A percentile compares a stretch with the other conserved stretches of the same genome.
These are phyloP conservation scores for Popillia japonica DNA, from an alignment of 1,140 invertebrate species.

Conservation along the genomic window DNA sequence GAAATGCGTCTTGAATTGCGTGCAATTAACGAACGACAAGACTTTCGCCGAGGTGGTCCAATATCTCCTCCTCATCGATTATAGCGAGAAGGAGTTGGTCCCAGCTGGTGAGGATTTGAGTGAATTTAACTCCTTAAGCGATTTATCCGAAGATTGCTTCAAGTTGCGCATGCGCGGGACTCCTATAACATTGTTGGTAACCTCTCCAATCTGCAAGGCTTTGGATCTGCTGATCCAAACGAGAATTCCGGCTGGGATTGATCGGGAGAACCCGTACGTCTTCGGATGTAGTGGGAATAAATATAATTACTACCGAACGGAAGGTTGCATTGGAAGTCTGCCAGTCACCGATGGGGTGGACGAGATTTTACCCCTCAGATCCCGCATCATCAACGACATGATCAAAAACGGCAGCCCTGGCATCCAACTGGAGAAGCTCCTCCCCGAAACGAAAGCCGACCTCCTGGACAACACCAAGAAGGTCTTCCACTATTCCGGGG, in stretches of 20 bases:
- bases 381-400: not conserved
- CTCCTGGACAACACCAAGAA: not conserved
- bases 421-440: not conserved
- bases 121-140: not conserved
- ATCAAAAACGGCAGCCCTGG: slow-evolving; percentile 16
- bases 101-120: not conserved
- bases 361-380: not conserved
- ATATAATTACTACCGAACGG: not conserved
- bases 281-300: slow-evolving; percentile 7
- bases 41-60: slow-evolving; percentile 6
- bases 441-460: not conserved
- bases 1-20: slow-evolving; percentile 9
- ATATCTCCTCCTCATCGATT: not conserved
- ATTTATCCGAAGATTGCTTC: not conserved
- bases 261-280: not conserved
- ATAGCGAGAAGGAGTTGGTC: not conserved
- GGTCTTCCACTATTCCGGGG: not conserved
- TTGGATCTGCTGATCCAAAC: not conserved
- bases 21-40: not conserved
- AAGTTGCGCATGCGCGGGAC: not conserved
- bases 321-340: slow-evolving; percentile 13
- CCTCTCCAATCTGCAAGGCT: not conserved
- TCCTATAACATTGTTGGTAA: not conserved
- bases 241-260: not conserved
- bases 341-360: slow-evolving; percentile 6